Conservation (phyloP, 2,113 vertebrate species). For the Cathartes aura region DNA sequence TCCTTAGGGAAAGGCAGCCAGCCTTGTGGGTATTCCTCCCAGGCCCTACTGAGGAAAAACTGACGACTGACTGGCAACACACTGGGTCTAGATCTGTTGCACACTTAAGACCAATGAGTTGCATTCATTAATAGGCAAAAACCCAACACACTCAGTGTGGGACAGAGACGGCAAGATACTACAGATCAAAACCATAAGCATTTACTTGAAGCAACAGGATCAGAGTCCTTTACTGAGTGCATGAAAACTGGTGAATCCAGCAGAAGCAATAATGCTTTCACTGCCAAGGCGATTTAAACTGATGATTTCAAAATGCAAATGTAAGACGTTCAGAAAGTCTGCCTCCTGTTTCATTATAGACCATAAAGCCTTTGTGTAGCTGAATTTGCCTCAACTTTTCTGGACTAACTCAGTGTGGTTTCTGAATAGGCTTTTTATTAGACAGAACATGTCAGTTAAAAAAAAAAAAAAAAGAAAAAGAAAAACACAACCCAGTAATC, state of each 20-base stretch:
- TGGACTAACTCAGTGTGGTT: not conserved
- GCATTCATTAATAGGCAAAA: not conserved
- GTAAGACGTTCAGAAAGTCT: not conserved
- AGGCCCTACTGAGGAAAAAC: not conserved
- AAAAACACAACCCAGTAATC: not conserved
- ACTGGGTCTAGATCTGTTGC: not conserved
- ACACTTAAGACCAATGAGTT: not conserved
- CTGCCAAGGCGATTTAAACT: not conserved
- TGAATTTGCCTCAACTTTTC: not conserved
- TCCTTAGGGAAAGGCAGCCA: not conserved
- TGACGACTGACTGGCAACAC: not conserved
- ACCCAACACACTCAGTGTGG: accelerated
- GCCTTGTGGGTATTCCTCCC: not conserved
- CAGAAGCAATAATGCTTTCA: not conserved
- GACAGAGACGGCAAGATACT: not conserved
- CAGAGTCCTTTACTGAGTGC: not conserved
- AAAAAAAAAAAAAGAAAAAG: not conserved
- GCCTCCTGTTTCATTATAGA: not conserved
- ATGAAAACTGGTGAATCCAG: not conserved
- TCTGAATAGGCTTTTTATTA: slow-evolving; percentile 7
- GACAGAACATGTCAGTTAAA: not conserved
- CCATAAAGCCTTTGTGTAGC: not conserved
- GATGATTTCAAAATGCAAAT: not conserved
- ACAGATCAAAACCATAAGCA: not conserved
- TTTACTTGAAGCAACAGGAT: not conserved